Conservation (phyloP, 2,113 vertebrate species). For the Gymnarchus niloticus region DNA sequence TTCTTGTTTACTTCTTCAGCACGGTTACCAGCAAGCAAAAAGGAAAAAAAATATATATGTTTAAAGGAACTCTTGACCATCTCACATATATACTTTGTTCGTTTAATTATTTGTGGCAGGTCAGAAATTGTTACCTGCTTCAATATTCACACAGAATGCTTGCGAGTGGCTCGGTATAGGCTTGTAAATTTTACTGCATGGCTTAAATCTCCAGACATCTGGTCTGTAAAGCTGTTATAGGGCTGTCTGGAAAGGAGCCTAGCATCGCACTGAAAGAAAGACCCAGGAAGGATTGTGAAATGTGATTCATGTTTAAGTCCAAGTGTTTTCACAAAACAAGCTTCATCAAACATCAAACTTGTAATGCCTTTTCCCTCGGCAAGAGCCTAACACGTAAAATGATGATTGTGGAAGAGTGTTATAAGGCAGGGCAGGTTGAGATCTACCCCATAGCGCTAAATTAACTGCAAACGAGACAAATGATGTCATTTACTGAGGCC, state of each 20-base stretch:
- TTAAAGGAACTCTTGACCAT: neutral
- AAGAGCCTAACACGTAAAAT: neutral
- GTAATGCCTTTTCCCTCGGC: neutral
- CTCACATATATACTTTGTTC: neutral
- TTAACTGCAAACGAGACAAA: slow-evolving; percentile 4
- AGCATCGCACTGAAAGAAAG: neutral
- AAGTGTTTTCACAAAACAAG: neutral
- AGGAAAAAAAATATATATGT: neutral
- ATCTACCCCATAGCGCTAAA: neutral
- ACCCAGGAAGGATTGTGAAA: neutral
- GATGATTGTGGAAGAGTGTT: neutral
- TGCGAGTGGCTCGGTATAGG: neutral
- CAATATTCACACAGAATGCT: neutral
- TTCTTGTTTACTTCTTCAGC: neutral
- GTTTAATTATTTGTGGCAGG: too few relatives aligned
- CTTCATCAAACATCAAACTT: neutral
- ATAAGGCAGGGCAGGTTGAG: neutral
- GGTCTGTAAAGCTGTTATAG: neutral
- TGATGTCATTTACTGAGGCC: neutral
- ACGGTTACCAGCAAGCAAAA: neutral
- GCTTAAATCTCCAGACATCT: neutral
- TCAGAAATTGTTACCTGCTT: neutral
- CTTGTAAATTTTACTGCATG: neutral
- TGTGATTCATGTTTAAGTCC: neutral
- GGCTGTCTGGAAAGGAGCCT: neutral